These are phyloP conservation scores for Sebastes trivittatus DNA, from an alignment of 2,797 vertebrate species.

Conservation along the genomic window DNA sequence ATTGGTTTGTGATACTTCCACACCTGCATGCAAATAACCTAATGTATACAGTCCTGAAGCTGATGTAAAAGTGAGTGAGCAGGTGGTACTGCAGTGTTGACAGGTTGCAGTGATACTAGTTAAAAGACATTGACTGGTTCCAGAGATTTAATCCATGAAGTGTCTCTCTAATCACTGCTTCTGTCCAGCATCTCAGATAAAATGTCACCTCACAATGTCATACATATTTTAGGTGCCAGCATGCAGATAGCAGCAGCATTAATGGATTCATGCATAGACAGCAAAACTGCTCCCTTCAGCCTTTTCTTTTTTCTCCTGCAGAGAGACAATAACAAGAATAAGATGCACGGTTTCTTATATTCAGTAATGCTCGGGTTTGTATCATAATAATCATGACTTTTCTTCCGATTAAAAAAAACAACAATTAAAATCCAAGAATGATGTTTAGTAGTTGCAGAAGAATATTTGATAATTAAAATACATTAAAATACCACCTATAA, in stretches of 20 bases:
- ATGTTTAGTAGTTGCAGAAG: too few species aligned
- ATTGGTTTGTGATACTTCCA: background rate
- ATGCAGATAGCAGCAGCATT: too few species aligned
- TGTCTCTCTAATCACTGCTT: constrained; percentile 9
- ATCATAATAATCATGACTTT: background rate
- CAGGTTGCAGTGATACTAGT: background rate
- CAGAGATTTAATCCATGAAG: background rate
- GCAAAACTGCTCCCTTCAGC: too few species aligned
- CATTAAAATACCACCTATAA: background rate
- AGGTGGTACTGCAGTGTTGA: constrained; percentile 1
- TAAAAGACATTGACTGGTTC: background rate
- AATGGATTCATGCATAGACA: too few species aligned
- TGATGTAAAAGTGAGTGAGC: background rate
- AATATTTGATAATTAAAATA: background rate
- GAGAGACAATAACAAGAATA: background rate
- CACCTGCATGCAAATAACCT: constrained; percentile 4
- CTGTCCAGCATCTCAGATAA: background rate
- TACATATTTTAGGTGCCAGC: too few species aligned
- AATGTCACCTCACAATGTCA: background rate
- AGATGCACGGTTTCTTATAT: background rate
- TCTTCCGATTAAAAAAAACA: background rate
- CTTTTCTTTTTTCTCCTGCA: too few species aligned
- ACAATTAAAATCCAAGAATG: background rate
- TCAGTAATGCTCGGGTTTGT: background rate
- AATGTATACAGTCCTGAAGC: background rate